Conservation (phyloP, 2,113 vertebrate genomes). For the Silurus glanis region DNA sequence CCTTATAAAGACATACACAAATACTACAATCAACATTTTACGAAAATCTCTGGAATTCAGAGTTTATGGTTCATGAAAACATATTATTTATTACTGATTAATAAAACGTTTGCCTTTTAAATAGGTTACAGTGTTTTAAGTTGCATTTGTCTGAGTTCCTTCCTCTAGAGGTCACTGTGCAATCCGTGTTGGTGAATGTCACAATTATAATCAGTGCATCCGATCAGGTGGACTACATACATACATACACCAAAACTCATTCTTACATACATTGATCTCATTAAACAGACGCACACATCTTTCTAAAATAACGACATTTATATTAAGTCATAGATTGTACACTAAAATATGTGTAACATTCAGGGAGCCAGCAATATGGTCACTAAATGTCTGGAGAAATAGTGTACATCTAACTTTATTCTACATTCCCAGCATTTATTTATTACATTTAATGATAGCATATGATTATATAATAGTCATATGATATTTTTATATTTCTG, state of each 20-base stretch:
- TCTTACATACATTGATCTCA: not conserved
- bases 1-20: not conserved
- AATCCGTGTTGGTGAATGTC: conserved; percentile 61
- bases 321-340: not conserved
- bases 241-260: not conserved
- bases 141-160: conserved; percentile 55
- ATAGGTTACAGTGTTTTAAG: not conserved
- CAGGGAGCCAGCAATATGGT: not conserved
- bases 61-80: not conserved
- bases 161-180: conserved; percentile 79
- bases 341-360: not conserved
- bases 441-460: not conserved
- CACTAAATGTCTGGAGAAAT: not conserved
- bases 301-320: not conserved
- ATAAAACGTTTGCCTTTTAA: not conserved
- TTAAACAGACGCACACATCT: not conserved
- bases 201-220: conserved; percentile 9
- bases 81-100: not conserved
- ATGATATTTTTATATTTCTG: not conserved
- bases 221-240: not conserved
- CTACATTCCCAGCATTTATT: not conserved
- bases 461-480: not conserved
- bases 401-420: not conserved
- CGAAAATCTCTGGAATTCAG: not conserved
- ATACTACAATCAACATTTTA: not conserved